Base-by-base conservation (phyloP, 2,888 invertebrate species). In the Antheraea assamensis region DNA sequence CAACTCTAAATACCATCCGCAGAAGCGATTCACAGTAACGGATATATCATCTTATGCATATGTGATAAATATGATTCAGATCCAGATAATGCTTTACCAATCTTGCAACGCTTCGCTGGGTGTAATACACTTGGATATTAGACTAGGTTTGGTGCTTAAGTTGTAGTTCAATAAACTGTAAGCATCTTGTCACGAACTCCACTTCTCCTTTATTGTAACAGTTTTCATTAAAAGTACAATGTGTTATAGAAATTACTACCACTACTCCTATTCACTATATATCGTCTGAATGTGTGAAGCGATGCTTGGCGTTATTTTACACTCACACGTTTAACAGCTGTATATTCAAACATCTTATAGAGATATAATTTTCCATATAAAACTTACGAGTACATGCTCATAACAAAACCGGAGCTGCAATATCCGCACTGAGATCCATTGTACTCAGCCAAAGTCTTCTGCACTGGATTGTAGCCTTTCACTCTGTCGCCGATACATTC, bases 381-480 rank as follows among this genome's bases (percentile, higher is more conserved):
- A 64, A 27, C 77, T 81, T 85, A 96, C 96, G 96, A 95, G 90
- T 96, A 95, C 96, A 97, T 97, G 82, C 95, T 96, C 96, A 97
- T 97, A 70, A 97, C 95, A 95, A 97, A 96, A 19, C 97, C 97
- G 1, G 97, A 96, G 66, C 96, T 96, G 82, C 97, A 97, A 84
- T 94, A 97, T 1, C 97, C 97, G 84, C 97, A 97, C 83, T 97
- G 97, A 2, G 96, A 95, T 2, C 96, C 97, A 83, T 96, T 95
- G 80, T 96, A 94, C 75, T 95, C 90, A 13, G 96, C 96, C 72
- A 97, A 87, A 4, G 95, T 92, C 72, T 90, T 91, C 84, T 97
- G 97, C 24, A 97, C 94, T 3, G 95, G 94, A 82, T 97, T 96
- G 80, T 97, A 97, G 2, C 97, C 97, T 2, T 87, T 89, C 71